phyloP scores from a whole-genome alignment of 2,888 invertebrate species.

The Scrobipalpa costella region DNA sequence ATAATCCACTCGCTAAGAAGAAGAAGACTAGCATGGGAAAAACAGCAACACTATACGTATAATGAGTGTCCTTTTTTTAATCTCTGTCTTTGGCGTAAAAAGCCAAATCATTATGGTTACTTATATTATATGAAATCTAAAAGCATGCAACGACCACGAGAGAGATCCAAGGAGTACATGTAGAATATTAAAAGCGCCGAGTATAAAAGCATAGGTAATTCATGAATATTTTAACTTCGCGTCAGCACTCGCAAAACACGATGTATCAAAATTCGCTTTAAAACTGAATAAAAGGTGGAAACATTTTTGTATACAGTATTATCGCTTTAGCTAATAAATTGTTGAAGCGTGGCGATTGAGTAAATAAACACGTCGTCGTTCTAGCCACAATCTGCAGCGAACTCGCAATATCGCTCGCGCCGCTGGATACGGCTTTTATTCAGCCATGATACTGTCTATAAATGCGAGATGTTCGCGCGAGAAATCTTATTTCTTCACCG shows the following conservation, averaged over 20 bases:
- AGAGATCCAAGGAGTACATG: neutral
- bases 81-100: neutral
- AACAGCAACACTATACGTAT: no score
- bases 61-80: no score
- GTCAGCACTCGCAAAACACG: neutral
- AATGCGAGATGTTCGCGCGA: neutral
- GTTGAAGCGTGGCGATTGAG: conserved; percentile 4
- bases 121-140: neutral
- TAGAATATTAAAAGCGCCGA: neutral
- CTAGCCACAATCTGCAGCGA: neutral
- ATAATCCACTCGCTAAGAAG: no score
- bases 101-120: neutral
- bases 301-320: neutral
- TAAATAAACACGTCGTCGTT: neutral
- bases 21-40: no score
- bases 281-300: neutral
- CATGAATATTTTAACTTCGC: conserved; percentile 12
- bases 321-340: conserved; percentile 8
- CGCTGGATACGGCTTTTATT: neutral
- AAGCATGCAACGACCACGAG: neutral
- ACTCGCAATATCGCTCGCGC: neutral
- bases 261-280: neutral
- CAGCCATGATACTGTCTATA: no score
- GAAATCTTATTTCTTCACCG: neutral
- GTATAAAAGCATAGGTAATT: conserved; percentile 6